These are phyloP conservation scores for Pollenia griseotomentosa DNA, from an alignment of 2,888 invertebrate genomes.

Conservation along the genomic window DNA sequence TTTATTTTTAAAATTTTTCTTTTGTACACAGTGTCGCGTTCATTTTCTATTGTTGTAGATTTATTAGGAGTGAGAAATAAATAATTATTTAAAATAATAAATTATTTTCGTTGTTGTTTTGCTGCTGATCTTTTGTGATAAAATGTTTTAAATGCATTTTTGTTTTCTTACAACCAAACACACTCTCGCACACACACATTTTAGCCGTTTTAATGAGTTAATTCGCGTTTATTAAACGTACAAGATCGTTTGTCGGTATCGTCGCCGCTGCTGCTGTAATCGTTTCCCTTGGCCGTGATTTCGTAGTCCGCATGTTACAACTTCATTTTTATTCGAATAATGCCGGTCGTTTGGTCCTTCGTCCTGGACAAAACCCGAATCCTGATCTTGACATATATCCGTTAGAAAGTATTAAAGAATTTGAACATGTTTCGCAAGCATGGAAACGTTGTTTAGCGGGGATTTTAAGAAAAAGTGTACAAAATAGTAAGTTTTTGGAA, in stretches of 20 bases:
- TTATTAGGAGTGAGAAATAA: slow-evolving; percentile 53
- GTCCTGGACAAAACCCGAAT: slow-evolving; percentile 82
- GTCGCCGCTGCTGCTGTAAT: background rate
- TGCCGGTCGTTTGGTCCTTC: slow-evolving; percentile 87
- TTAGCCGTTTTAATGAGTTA: slow-evolving; percentile 43
- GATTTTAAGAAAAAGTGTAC: slow-evolving; percentile 87
- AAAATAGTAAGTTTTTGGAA: slow-evolving; percentile 64
- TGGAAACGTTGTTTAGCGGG: slow-evolving; percentile 91
- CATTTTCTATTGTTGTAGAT: slow-evolving; percentile 37
- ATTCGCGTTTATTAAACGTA: slow-evolving; percentile 52
- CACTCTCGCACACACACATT: background rate
- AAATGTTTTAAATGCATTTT: slow-evolving; percentile 63
- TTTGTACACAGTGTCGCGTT: background rate
- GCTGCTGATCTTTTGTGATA: slow-evolving; percentile 48
- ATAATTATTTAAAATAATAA: slow-evolving; percentile 57
- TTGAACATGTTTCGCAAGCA: slow-evolving; percentile 90
- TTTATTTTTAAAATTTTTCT: slow-evolving; percentile 4
- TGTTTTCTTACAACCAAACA: slow-evolving; percentile 6
- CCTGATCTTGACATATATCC: slow-evolving; percentile 87
- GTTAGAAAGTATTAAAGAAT: slow-evolving; percentile 94
- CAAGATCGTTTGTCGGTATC: slow-evolving; percentile 16
- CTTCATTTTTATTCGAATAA: slow-evolving; percentile 93
- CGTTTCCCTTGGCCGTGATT: slow-evolving; percentile 18
- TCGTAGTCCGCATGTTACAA: slow-evolving; percentile 88
- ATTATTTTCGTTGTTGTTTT: slow-evolving; percentile 46